Evolutionary conservation across 2,113 vertebrate species (phyloP), one percentile per base, ranked within the genome.

Genomic region (Etheostoma spectabile): DNA sequence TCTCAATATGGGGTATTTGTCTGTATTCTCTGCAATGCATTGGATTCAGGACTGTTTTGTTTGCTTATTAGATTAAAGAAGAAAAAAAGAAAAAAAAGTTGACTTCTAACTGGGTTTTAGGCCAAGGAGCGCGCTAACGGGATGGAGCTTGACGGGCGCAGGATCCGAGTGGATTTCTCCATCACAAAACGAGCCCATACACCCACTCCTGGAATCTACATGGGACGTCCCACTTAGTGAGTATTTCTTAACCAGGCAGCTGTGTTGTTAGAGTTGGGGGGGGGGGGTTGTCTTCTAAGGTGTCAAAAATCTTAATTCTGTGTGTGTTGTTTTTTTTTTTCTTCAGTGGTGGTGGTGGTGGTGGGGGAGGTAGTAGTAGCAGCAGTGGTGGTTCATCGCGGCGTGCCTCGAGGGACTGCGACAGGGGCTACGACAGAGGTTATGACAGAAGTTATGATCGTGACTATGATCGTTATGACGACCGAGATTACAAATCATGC

Each of bases 151-250:
- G 97, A 98, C 88, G 97, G 97, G 3, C 96, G 97, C 53, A 95
- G 96, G 62, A 98, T 98, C 65, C 90, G 97, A 70, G 97, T 98
- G 63, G 97, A 98, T 86, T 98, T 97, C 56, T 98, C 97, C 86
- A 98, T 93, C 18, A 93, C 97, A 35, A 98, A 98, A 93, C 95
- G 97, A 82, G 96, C 97, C 62, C 97, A 98, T 83, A 98, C 97
- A 1, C 97, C 97, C 71, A 98, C 96, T 56, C 97, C 97, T 89
- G 97, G 97, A 83, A 98, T 98, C 91, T 98, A 98, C 63, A 98
- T 98, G 97, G 97, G 97, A 27, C 96, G 97, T 69, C 97, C 97
- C 38, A 98, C 97, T 73, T 97, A 98, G 97, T 90, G 51, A 88
- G 91, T 90, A 14, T 62, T 63, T 62, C 19, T 48, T 55, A 6